phyloP scores from a whole-genome alignment of 2,797 vertebrate species.

The Sebastes kiyomatsui region DNA sequence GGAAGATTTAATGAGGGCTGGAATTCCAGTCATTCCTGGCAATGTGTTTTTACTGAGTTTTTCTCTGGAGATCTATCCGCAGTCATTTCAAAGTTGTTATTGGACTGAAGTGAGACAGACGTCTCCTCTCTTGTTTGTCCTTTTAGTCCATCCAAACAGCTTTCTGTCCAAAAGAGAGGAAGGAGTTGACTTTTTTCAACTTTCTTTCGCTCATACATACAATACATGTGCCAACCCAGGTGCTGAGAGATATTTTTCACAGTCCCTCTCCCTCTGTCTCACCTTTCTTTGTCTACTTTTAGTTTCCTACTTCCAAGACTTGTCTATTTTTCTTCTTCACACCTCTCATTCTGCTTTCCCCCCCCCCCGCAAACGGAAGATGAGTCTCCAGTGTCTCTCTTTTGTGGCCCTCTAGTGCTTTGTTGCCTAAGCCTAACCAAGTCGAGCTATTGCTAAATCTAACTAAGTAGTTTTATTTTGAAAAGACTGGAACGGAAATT shows the following conservation, averaged over 20 bases:
- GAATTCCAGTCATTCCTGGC: conserved; percentile 51
- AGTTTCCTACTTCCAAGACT: neutral
- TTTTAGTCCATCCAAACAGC: neutral
- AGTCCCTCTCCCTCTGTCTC: neutral
- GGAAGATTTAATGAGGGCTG: conserved; percentile 7
- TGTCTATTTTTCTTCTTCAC: neutral
- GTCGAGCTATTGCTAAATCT: no score
- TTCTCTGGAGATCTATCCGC: conserved; percentile 8
- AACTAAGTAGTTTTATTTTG: no score
- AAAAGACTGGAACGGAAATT: no score
- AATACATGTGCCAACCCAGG: neutral
- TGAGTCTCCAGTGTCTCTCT: neutral
- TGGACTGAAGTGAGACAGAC: neutral
- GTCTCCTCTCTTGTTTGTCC: neutral
- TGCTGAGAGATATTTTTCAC: neutral
- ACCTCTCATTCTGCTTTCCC: neutral
- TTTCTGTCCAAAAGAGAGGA: neutral
- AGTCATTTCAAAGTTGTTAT: conserved; percentile 1
- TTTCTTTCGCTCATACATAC: neutral
- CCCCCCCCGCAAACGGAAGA: neutral
- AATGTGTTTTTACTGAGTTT: conserved; percentile 9
- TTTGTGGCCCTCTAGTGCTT: neutral
- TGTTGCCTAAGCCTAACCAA: no score
- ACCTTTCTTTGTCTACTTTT: neutral
- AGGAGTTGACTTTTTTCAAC: neutral